Evolutionary conservation across 2,888 invertebrate genomes (phyloP).

Genomic region (Andrena praecox): DNA sequence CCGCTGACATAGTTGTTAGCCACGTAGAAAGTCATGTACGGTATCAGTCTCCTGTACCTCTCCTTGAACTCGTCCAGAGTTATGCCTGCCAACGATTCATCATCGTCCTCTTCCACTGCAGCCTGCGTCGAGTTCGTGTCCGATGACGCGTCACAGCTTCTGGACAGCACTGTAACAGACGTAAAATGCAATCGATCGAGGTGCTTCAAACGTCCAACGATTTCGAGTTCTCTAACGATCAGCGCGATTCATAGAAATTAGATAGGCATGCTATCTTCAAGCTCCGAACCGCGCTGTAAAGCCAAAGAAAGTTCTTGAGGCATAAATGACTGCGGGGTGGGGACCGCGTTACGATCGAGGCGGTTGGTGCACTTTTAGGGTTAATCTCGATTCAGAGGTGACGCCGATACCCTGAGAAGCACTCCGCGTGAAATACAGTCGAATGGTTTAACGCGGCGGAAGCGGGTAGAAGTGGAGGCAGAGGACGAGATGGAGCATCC

Average conservation of each 20-base stretch:
- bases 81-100: conserved; percentile 68
- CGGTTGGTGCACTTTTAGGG: neutral
- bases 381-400: conserved; percentile 21
- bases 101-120: conserved; percentile 66
- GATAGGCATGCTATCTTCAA: too few relatives aligned
- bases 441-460: conserved; percentile 18
- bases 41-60: conserved; percentile 91
- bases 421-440: conserved; percentile 1
- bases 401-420: neutral
- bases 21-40: conserved; percentile 93
- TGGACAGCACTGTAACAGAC: conserved; percentile 73
- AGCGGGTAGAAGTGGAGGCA: neutral
- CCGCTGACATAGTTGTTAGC: conserved; percentile 88
- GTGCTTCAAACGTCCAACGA: too few relatives aligned
- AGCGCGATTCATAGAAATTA: too few relatives aligned
- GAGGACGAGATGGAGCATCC: conserved; percentile 15
- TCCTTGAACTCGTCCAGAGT: conserved; percentile 87
- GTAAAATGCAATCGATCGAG: neutral
- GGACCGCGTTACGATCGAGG: neutral
- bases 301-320: neutral
- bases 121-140: conserved; percentile 65
- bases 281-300: neutral
- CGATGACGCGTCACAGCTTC: conserved; percentile 44
- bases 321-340: neutral
- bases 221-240: too few relatives aligned